phyloP scores from a whole-genome alignment of 2,888 invertebrate species.

The Podotricha telesiphe region DNA sequence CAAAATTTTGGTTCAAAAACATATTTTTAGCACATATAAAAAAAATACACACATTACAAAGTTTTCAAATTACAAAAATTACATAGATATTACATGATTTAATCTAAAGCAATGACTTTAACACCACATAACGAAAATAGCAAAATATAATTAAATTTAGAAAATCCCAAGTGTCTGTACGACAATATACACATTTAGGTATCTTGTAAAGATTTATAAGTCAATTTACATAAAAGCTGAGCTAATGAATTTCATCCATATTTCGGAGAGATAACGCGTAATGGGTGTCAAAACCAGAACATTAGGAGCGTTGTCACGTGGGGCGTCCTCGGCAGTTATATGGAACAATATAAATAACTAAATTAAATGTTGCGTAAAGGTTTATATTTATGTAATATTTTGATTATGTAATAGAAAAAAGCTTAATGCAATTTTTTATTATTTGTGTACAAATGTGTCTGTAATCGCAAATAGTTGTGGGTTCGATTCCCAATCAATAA shows the following conservation, averaged over 20 bases:
- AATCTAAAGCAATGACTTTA: no score
- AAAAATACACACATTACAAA: no score
- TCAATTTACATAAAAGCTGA: slow-evolving; percentile 25
- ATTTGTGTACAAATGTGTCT: no score
- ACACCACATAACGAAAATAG: not conserved
- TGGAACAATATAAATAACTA: slow-evolving; percentile 3
- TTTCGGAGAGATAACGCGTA: slow-evolving; percentile 25
- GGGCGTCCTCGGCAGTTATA: slow-evolving; percentile 8
- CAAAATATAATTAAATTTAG: not conserved
- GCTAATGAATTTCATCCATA: slow-evolving; percentile 25
- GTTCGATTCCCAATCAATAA: no score
- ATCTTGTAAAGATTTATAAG: slow-evolving; percentile 20
- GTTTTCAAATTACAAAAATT: no score
- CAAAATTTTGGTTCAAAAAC: no score
- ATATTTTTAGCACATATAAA: no score
- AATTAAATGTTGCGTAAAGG: not conserved
- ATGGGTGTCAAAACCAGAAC: slow-evolving; percentile 33
- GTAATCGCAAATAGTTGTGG: no score
- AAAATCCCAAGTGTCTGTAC: not conserved
- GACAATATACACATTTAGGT: slow-evolving; percentile 2
- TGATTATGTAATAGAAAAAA: no score
- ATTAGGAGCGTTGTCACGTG: slow-evolving; percentile 31
- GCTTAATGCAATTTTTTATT: no score
- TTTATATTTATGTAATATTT: no score
- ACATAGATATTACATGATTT: no score